Evolutionary conservation across 2,113 vertebrate genomes (phyloP).

Genomic region (Emberiza fucata): DNA sequence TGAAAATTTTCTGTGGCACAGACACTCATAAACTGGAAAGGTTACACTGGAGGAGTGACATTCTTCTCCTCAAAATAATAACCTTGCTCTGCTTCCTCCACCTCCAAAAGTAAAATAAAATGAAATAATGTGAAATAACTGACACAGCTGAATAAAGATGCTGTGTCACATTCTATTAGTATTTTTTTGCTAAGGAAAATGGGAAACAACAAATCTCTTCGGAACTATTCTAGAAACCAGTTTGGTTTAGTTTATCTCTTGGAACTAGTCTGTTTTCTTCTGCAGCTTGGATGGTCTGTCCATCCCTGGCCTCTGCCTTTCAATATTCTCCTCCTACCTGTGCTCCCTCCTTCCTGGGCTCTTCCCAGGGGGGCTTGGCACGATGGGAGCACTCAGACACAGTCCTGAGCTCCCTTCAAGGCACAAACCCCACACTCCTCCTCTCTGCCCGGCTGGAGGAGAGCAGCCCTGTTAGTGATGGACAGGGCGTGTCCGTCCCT

Average conservation of each 20-base stretch:
- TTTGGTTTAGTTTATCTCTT: constrained; percentile 2
- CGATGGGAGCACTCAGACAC: neutral
- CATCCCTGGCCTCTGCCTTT: neutral
- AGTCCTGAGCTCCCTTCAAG: constrained; percentile 65
- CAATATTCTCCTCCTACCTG: neutral
- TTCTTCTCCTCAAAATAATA: neutral
- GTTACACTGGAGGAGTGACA: constrained; percentile 21
- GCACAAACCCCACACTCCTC: constrained; percentile 68
- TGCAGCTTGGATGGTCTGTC: neutral
- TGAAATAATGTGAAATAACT: neutral
- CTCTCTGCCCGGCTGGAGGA: constrained; percentile 46
- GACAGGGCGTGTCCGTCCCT: neutral
- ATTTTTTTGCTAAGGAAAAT: neutral
- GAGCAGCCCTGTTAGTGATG: constrained; percentile 20
- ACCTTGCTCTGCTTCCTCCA: neutral
- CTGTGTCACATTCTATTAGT: neutral
- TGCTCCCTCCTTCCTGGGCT: neutral
- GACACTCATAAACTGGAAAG: constrained; percentile 48
- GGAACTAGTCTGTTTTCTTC: constrained; percentile 69
- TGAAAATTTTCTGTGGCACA: constrained; percentile 49
- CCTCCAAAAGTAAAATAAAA: neutral
- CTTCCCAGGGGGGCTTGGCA: neutral
- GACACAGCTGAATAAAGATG: neutral
- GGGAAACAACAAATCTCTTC: neutral
- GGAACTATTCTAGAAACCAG: neutral